A percentile compares a stretch with the other conserved stretches of the same genome.
Conservation (phyloP, 2,113 vertebrate species). For the Orycteropus afer region DNA sequence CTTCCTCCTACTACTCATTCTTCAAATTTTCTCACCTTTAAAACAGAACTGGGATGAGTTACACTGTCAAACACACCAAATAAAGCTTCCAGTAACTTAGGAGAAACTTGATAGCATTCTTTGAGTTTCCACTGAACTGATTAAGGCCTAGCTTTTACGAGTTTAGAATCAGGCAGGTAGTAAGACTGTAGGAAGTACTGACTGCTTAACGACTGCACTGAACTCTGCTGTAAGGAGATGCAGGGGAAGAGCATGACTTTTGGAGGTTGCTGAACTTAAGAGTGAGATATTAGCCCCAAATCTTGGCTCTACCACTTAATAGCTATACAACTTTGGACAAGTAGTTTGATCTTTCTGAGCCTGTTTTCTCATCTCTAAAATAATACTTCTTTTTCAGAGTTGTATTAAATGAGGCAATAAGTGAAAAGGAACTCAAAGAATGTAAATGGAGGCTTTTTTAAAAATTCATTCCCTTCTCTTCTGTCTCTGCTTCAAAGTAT, state of each 20-base stretch:
- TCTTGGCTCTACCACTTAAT: neutral
- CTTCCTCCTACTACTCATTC: neutral
- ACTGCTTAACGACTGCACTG: neutral
- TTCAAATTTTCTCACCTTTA: conserved; percentile 7
- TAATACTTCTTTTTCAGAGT: neutral
- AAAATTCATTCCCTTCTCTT: neutral
- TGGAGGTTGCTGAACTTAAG: neutral
- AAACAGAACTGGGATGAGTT: neutral
- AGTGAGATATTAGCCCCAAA: neutral
- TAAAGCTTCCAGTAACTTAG: neutral
- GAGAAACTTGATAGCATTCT: neutral
- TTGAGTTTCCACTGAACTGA: neutral
- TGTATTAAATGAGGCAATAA: conserved; percentile 37
- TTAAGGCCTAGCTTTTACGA: neutral
- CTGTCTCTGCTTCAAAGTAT: neutral
- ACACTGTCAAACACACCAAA: neutral
- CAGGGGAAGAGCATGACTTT: neutral
- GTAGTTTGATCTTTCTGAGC: neutral
- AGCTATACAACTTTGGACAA: neutral
- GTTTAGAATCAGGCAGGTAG: neutral
- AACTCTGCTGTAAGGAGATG: neutral
- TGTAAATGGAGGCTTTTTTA: neutral
- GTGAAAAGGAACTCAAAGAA: conserved; percentile 9
- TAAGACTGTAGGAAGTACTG: neutral
- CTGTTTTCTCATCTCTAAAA: conserved; percentile 32